Percentiles rank a stretch among this genome's conserved stretches.
Conservation (phyloP, 2,888 invertebrate genomes). For the Homarus gammarus region DNA sequence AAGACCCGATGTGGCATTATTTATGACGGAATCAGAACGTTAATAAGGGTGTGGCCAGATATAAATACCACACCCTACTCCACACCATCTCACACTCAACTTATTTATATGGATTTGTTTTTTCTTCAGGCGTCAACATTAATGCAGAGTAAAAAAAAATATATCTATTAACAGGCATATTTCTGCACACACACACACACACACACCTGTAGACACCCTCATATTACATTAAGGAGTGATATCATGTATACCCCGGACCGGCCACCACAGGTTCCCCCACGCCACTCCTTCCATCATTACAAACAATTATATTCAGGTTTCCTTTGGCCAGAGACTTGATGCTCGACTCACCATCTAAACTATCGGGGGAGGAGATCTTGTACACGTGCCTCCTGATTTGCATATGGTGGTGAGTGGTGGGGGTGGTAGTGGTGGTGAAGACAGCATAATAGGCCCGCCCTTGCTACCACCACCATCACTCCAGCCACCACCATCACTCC, state of each 20-base stretch:
- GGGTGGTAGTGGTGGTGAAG: too few species aligned
- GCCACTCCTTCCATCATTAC: neutral
- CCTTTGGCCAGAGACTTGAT: neutral
- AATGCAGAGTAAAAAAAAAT: too few species aligned
- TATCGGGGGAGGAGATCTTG: neutral
- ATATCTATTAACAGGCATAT: too few species aligned
- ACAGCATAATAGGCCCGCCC: too few species aligned
- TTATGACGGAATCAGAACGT: neutral
- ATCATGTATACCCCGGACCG: neutral
- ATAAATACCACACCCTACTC: neutral
- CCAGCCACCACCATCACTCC: too few species aligned
- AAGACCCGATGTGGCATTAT: neutral
- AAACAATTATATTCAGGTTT: neutral
- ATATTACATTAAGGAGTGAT: neutral
- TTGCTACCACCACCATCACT: too few species aligned
- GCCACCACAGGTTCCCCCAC: neutral
- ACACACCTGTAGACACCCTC: too few species aligned
- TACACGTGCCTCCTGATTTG: conserved; percentile 38
- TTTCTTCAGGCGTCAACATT: too few species aligned
- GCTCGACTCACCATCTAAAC: conserved; percentile 3
- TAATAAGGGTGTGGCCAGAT: neutral
- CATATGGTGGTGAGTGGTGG: conserved; percentile 13
- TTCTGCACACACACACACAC: too few species aligned
- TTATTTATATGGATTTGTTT: too few species aligned
- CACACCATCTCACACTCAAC: too few species aligned